Base-by-base conservation (phyloP, 2,888 invertebrate genomes). In the Apantesis nais region DNA sequence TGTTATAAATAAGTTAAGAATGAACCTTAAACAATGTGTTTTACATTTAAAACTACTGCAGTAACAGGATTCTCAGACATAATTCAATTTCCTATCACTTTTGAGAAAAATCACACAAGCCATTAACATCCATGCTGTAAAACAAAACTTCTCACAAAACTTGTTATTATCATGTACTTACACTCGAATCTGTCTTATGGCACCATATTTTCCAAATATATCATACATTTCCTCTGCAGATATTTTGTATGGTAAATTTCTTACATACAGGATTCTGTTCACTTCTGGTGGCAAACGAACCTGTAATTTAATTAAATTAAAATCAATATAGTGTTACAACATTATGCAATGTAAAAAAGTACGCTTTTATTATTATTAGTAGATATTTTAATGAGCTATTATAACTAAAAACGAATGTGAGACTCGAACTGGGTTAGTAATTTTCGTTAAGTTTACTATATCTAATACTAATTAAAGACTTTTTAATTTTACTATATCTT, bases 201-300 rank as follows among this genome's bases (percentile, higher is more conserved):
- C 99, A 83, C 99, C 99, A 94, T 99, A 99, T 95, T 99, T 99
- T 29, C 99, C 99, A 96, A 99, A 99, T 78, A 99, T 99, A 93
- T 99, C 99, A 89, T 99, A 99, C 99, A 99, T 99, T 96, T 99
- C 99, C 93, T 99, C 99, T 11, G 98, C 99, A 66, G 99, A 99
- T 82, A 99, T 99, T 96, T 99, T 99, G 88, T 99, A 99, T 0
- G 99, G 99, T 74, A 99, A 95, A 94, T 99, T 99, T 86, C 99
- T 96, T 16, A 99, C 97, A 89, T 99, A 99, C 7, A 99, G 94
- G 73, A 99, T 98, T 88, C 99, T 96, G 89, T 99, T 99, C 4
- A 99, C 99, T 96, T 99, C 99, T 76, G 99, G 99, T 41, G 99
- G 99, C 75, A 99, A 96, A 79, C 99, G 97, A 68, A 99, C 99